Base-by-base conservation (phyloP, 1,140 invertebrate genomes). In the Ylistrum balloti region DNA sequence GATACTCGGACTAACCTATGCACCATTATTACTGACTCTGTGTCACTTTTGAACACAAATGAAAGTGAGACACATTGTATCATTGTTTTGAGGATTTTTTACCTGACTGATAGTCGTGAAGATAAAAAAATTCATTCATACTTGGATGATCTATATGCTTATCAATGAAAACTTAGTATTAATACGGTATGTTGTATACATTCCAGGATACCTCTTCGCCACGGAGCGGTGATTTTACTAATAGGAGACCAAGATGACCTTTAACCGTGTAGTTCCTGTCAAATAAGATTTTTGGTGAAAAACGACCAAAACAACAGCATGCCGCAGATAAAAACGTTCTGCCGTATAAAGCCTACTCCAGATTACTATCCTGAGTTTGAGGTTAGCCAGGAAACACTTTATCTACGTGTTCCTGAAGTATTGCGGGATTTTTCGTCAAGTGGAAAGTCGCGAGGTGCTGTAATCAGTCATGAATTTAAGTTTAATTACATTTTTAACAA, bases 311-410 rank as follows among this genome's bases (percentile, higher is more conserved):
- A 74, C 56, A 28, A 22, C 74, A 93, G 33, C 13, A 96, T 96
- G 95, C 94, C 95, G 22, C 94, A 94, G 86, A 96, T 96, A 38
- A 95, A 95, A 85, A 96, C 95, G 13, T 95, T 92, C 91, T 95
- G 94, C 22, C 94, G 95, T 35, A 94, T 96, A 22, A 95, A 95
- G 86, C 95, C 95, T 17, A 91, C 93, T 0, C 87, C 90, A 28
- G 91, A 94, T 10, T 92, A 91, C 32, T 95, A 94, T 88, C 92
- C 93, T 15, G 94, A 95, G 28, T 94, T 93, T 93, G 95, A 95
- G 20, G 92, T 93, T 22, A 88, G 90, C 17, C 89, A 92, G 33
- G 93, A 93, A 88, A 93, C 90, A 5, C 89, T 96, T 1, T 92
- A 93, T 89, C 56, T 96, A n/a, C 91, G 93, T 33, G 93, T 95